A percentile compares a stretch with the other conserved stretches of the same genome.
Evolutionary conservation across 2,888 invertebrate species (phyloP).

Genomic region (Galerucella calmariensis): DNA sequence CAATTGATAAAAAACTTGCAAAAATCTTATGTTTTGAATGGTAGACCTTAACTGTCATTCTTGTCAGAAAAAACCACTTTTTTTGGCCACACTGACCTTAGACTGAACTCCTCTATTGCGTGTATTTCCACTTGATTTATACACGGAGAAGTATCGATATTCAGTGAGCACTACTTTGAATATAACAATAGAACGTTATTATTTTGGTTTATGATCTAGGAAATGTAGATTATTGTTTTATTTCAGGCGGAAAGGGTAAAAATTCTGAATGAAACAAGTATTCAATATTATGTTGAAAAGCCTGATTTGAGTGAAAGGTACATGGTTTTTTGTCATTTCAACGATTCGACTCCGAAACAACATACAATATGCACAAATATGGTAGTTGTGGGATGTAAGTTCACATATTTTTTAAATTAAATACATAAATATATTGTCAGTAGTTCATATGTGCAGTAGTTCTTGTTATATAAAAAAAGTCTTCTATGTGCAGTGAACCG

Average conservation of each 20-base stretch:
- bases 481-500: not conserved
- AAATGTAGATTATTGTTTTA: not conserved
- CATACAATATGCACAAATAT: constrained; percentile 68
- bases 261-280: constrained; percentile 73
- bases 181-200: too few relatives aligned
- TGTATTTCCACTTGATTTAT: too few relatives aligned
- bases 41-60: too few relatives aligned
- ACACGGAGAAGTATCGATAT: too few relatives aligned
- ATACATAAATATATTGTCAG: not conserved
- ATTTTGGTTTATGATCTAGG: too few relatives aligned
- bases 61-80: too few relatives aligned
- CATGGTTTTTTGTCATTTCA: constrained; percentile 67
- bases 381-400: constrained; percentile 71
- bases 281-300: constrained; percentile 68
- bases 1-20: too few relatives aligned
- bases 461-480: too few relatives aligned
- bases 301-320: constrained; percentile 67
- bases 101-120: too few relatives aligned
- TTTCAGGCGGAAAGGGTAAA: constrained; percentile 66
- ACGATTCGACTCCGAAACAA: constrained; percentile 50
- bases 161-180: too few relatives aligned
- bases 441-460: not conserved
- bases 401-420: not conserved
- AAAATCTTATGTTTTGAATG: too few relatives aligned
- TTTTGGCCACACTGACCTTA: too few relatives aligned